Conservation (phyloP, 1,140 invertebrate species). For the Drosophila orena region DNA sequence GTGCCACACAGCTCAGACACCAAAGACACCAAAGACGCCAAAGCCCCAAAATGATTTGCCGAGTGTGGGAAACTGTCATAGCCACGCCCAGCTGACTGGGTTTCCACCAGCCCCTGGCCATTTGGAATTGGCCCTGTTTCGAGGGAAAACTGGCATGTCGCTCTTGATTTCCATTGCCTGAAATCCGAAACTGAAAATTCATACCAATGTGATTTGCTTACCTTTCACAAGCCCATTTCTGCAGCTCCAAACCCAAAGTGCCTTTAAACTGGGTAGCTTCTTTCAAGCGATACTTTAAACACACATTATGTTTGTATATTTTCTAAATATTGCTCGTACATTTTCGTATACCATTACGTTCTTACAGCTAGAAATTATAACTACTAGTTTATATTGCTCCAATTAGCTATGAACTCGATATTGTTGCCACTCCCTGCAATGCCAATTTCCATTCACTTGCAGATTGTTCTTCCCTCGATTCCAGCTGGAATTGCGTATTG, state of each 20-base stretch:
- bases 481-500: slow-evolving; percentile 12
- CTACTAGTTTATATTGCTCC: slow-evolving; percentile 39
- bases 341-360: slow-evolving; percentile 20
- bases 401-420: slow-evolving; percentile 35
- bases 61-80: slow-evolving; percentile 57
- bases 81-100: slow-evolving; percentile 17
- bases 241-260: background rate
- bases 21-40: slow-evolving; percentile 11
- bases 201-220: slow-evolving; percentile 23
- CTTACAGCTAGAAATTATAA: slow-evolving; percentile 15
- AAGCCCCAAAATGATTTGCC: background rate
- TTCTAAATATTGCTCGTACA: slow-evolving; percentile 5
- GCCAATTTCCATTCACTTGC: slow-evolving; percentile 32
- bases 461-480: slow-evolving; percentile 28
- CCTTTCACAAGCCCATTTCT: slow-evolving; percentile 1
- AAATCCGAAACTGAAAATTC: slow-evolving; percentile 6
- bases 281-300: background rate
- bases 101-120: background rate
- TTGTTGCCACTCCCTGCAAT: background rate
- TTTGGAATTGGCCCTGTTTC: slow-evolving; percentile 2
- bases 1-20: slow-evolving; percentile 24
- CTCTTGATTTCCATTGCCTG: slow-evolving; percentile 11
- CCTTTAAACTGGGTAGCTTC: background rate
- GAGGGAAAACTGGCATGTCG: background rate
- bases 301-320: background rate